Conservation (phyloP, 2,113 vertebrate species). For the Sapayoa aenigma region DNA sequence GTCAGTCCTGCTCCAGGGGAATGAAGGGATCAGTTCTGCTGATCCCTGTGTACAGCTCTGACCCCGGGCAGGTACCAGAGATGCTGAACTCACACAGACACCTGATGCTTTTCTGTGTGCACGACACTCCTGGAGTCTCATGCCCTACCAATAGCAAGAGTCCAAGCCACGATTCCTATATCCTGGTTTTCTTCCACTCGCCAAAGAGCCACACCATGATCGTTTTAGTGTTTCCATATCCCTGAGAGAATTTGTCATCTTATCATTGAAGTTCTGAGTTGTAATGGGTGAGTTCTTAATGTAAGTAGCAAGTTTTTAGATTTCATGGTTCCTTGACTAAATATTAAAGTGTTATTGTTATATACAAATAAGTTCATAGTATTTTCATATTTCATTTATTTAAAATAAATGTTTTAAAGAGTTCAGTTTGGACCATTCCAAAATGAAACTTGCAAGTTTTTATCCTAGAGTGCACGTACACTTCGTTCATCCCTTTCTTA, state of each 20-base stretch:
- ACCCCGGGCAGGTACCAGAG: rapidly evolving
- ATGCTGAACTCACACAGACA: neutral
- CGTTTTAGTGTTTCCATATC: neutral
- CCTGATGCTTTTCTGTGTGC: neutral
- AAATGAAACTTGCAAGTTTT: neutral
- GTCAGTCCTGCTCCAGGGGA: neutral
- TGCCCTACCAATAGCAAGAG: neutral
- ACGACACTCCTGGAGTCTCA: neutral
- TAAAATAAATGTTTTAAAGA: constrained; percentile 26
- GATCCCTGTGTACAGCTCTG: neutral
- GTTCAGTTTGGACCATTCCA: neutral
- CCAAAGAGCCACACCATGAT: neutral
- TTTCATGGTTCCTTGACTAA: constrained; percentile 34
- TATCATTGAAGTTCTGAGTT: constrained; percentile 8
- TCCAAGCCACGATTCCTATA: neutral
- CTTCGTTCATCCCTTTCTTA: neutral
- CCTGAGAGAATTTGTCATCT: neutral
- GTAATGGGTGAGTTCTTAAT: constrained; percentile 38
- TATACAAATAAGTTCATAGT: constrained; percentile 30
- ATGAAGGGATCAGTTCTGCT: rapidly evolving
- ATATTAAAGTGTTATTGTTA: constrained; percentile 53
- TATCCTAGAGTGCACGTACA: neutral
- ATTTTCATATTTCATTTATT: constrained; percentile 57
- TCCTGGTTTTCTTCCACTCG: neutral
- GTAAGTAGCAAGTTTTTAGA: constrained; percentile 39